Evolutionary conservation across 2,113 vertebrate species (phyloP).

Genomic region (Labeo catla): DNA sequence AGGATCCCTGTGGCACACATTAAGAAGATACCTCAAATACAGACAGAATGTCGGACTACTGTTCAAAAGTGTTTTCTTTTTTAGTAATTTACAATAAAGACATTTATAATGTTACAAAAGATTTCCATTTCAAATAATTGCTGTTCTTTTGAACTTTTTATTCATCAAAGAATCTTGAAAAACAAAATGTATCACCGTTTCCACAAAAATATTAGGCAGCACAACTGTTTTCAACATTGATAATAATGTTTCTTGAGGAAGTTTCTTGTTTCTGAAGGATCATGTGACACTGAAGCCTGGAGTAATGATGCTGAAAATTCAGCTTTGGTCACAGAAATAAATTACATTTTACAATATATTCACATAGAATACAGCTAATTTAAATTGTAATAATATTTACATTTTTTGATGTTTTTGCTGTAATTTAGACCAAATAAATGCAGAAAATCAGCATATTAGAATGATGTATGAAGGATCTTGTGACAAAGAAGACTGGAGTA

Average conservation of each 20-base stretch:
- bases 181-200: neutral
- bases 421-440: neutral
- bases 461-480: too few species aligned
- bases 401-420: neutral
- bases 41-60: neutral
- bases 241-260: neutral
- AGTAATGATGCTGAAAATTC: neutral
- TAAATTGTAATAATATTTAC: neutral
- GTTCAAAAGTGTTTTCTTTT: too few species aligned
- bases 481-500: too few species aligned
- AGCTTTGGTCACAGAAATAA: neutral
- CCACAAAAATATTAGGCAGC: neutral
- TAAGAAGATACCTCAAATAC: neutral
- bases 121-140: neutral
- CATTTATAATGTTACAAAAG: neutral
- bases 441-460: too few species aligned
- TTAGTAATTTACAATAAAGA: neutral
- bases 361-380: neutral
- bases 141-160: neutral
- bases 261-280: neutral
- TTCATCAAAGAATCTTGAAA: neutral
- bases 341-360: neutral
- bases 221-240: neutral
- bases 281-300: neutral
- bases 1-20: neutral